Evolutionary conservation across 2,888 invertebrate species (phyloP).

Genomic region (Drosophila seclusa): DNA sequence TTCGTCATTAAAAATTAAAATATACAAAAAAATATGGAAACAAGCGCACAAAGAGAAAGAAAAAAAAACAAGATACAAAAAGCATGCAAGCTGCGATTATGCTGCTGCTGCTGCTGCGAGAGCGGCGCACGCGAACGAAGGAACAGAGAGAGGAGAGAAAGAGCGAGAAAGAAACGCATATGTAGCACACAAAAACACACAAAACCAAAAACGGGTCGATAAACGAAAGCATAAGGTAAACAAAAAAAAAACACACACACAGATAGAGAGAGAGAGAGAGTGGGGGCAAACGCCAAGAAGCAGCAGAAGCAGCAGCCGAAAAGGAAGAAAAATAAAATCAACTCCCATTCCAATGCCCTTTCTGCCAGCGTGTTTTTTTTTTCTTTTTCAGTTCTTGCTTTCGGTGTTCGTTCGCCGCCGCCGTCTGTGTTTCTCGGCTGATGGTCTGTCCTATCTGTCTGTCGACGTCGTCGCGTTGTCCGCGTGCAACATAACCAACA

Average conservation of each 20-base stretch:
- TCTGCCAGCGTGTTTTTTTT: constrained; percentile 37
- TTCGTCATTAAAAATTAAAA: not conserved
- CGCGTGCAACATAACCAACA: constrained; percentile 63
- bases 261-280: constrained; percentile 21
- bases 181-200: constrained; percentile 74
- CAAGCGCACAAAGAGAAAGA: constrained; percentile 5
- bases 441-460: constrained; percentile 40
- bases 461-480: constrained; percentile 23
- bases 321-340: constrained; percentile 71
- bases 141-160: constrained; percentile 34
- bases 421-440: constrained; percentile 37
- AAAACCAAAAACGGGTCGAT: constrained; percentile 73
- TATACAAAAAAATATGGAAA: not conserved
- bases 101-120: constrained; percentile 35
- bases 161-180: constrained; percentile 59
- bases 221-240: constrained; percentile 79
- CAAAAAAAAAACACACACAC: constrained; percentile 58
- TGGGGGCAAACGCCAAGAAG: constrained; percentile 33
- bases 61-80: constrained; percentile 34
- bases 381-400: constrained; percentile 29
- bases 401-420: constrained; percentile 29
- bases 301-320: constrained; percentile 58
- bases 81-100: constrained; percentile 57
- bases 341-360: constrained; percentile 66
- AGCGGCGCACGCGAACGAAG: constrained; percentile 48